Percentiles rank a stretch among this genome's conserved stretches.
Evolutionary conservation across 1,140 invertebrate species (phyloP).

Genomic region (Saxidomus purpurata): DNA sequence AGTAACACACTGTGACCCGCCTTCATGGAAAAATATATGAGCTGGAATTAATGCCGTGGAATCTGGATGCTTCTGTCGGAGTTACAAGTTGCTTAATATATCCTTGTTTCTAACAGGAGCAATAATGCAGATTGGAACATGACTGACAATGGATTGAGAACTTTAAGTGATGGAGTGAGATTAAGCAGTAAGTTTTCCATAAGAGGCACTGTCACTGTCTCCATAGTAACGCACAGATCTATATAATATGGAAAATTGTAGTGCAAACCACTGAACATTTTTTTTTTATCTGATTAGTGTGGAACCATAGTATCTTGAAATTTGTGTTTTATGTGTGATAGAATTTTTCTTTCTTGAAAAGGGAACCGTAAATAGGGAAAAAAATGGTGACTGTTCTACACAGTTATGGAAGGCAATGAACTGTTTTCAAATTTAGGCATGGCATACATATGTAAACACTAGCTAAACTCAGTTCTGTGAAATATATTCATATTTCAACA

Average conservation of each 20-base stretch:
- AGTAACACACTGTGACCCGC: slow-evolving; percentile 16
- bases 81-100: neutral
- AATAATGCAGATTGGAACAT: neutral
- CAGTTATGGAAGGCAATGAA: no score
- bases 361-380: neutral
- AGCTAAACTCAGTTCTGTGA: no score
- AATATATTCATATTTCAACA: no score
- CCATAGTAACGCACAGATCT: slow-evolving; percentile 46
- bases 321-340: neutral
- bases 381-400: neutral
- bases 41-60: slow-evolving; percentile 9
- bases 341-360: neutral
- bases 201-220: slow-evolving; percentile 13
- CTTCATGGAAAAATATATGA: slow-evolving; percentile 5
- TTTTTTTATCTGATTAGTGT: slow-evolving; percentile 31
- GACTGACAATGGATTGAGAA: neutral
- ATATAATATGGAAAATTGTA: slow-evolving; percentile 55
- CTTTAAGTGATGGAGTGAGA: slow-evolving; percentile 1
- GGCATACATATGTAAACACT: no score
- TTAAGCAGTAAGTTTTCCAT: slow-evolving; percentile 44
- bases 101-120: neutral
- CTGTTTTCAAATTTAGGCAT: no score
- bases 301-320: neutral
- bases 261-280: slow-evolving; percentile 27
- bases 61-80: neutral